These are phyloP conservation scores for Mustela nigripes DNA, from an alignment of 2,113 vertebrate genomes.

Conservation along the genomic window DNA sequence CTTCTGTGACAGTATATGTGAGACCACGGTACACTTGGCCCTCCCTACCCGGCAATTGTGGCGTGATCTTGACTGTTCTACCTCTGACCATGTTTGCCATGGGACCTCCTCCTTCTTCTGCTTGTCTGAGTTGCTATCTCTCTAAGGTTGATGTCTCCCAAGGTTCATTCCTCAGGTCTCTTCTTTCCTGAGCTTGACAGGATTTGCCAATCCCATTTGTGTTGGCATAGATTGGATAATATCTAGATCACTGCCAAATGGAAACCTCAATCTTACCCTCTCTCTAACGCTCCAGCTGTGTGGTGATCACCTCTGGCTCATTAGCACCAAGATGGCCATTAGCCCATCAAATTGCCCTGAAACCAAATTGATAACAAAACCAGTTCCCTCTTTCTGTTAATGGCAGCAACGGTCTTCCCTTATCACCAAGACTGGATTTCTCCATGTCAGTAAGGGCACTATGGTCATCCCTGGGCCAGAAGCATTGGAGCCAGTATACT, in stretches of 20 bases:
- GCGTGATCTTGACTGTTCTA: not conserved
- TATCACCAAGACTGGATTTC: not conserved
- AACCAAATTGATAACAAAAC: not conserved
- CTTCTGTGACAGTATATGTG: not conserved
- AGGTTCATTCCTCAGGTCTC: not conserved
- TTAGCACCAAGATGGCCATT: not conserved
- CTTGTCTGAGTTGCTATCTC: not conserved
- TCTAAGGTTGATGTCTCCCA: not conserved
- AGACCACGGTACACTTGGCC: not conserved
- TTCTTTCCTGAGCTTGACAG: not conserved
- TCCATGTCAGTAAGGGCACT: not conserved
- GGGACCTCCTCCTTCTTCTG: not conserved
- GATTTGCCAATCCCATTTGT: not conserved
- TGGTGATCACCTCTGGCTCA: not conserved
- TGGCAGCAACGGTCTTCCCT: too few relatives aligned
- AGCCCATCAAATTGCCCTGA: not conserved
- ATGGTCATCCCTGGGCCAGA: not conserved
- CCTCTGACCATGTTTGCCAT: not conserved
- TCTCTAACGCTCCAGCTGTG: not conserved
- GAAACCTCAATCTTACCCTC: not conserved
- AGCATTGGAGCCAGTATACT: not conserved
- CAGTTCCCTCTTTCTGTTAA: not conserved
- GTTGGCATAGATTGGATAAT: not conserved
- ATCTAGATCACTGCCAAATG: not conserved
- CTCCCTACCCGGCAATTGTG: not conserved